Evolutionary conservation across 2,113 vertebrate genomes (phyloP).

Genomic region (Tenebrosternarchus preto): DNA sequence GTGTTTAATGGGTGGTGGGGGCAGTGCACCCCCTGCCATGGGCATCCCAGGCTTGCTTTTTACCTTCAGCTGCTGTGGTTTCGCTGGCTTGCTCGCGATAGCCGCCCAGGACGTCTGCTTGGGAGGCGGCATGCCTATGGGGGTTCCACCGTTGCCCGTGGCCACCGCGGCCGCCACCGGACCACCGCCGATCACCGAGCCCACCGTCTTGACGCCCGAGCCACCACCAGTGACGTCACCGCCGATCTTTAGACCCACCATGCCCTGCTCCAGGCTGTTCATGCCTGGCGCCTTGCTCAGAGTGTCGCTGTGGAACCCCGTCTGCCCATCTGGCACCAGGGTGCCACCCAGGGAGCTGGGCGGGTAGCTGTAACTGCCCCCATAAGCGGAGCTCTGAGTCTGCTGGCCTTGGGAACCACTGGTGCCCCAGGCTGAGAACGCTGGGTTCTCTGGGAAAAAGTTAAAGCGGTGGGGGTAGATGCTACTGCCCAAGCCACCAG

Average conservation of each 20-base stretch:
- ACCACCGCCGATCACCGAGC: conserved; percentile 83
- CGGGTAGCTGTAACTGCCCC: conserved; percentile 93
- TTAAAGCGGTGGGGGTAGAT: conserved; percentile 96
- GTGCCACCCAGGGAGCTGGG: conserved; percentile 94
- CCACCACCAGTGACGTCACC: conserved; percentile 82
- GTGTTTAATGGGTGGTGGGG: conserved; percentile 93
- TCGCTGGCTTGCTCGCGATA: conserved; percentile 95
- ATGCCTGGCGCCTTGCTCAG: conserved; percentile 94
- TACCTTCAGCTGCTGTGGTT: conserved; percentile 89
- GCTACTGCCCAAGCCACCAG: conserved; percentile 90
- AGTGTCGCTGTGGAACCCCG: conserved; percentile 91
- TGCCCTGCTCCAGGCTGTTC: conserved; percentile 95
- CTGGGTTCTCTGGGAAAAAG: conserved; percentile 96
- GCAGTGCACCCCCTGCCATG: conserved; percentile 77
- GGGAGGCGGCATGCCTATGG: conserved; percentile 84
- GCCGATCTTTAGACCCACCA: conserved; percentile 93
- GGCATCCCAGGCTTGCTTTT: conserved; percentile 86
- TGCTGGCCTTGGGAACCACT: conserved; percentile 95
- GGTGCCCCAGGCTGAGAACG: conserved; percentile 95
- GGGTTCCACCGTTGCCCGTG: conserved; percentile 82
- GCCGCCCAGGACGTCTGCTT: conserved; percentile 97
- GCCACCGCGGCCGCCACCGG: conserved; percentile 65
- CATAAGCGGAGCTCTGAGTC: conserved; percentile 92
- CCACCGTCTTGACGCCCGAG: conserved; percentile 86
- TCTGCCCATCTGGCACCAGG: conserved; percentile 89